Percentiles rank a stretch among this genome's conserved stretches.
phyloP scores from a whole-genome alignment of 2,797 vertebrate species.

The Glyptemys insculpta region DNA sequence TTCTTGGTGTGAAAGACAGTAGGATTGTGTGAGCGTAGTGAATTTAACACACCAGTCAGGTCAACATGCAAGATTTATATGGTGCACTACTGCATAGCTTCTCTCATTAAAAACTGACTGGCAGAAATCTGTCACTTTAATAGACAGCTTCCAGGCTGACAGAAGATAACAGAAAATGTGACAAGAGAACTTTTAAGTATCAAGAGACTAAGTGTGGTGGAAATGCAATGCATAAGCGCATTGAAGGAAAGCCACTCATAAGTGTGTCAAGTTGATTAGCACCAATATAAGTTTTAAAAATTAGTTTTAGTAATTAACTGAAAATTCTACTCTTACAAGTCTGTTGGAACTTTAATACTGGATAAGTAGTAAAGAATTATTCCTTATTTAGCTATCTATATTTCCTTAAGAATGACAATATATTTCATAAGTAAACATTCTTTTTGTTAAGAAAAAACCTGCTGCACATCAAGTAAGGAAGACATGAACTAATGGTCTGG shows the following conservation, averaged over 20 bases:
- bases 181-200: background rate
- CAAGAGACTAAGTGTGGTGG: background rate
- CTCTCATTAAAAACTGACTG: background rate
- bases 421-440: background rate
- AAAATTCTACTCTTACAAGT: background rate
- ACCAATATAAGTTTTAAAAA: background rate
- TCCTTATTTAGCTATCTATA: background rate
- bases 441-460: background rate
- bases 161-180: background rate
- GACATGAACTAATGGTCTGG: background rate
- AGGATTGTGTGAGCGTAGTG: background rate
- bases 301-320: background rate
- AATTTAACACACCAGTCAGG: background rate
- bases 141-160: background rate
- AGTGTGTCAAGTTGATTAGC: background rate
- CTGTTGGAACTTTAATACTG: background rate
- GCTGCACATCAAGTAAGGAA: background rate
- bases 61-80: rapidly evolving
- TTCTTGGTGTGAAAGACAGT: background rate
- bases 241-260: background rate
- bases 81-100: background rate
- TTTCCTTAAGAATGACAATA: background rate
- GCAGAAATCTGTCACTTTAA: background rate
- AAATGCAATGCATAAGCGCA: background rate
- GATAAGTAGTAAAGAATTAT: background rate